Evolutionary conservation across 2,888 invertebrate species (phyloP).

Genomic region (Chaitophorus viminalis): DNA sequence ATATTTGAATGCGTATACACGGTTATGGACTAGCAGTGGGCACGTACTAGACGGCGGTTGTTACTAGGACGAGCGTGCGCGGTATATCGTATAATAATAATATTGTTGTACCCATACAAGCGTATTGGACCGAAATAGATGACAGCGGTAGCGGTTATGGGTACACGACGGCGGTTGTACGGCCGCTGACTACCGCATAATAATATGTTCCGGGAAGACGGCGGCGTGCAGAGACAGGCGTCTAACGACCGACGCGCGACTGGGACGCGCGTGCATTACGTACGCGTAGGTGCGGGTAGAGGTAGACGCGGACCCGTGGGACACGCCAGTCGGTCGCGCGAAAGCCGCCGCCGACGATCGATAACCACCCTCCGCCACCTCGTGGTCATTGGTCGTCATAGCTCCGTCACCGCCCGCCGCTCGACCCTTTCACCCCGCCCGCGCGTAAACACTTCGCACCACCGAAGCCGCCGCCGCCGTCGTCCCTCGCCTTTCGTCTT

Average conservation of each 20-base stretch:
- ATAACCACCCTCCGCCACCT: slow-evolving; percentile 20
- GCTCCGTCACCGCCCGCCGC: not conserved
- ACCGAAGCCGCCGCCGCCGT: too few species aligned
- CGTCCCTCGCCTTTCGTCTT: not conserved
- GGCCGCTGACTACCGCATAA: not conserved
- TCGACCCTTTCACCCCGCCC: not conserved
- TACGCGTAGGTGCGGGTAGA: not conserved
- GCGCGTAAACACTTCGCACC: not conserved
- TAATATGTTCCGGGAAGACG: not conserved
- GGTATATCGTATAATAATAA: too few species aligned
- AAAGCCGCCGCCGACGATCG: not conserved
- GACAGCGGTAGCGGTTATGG: not conserved
- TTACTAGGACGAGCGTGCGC: too few species aligned
- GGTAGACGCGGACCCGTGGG: not conserved
- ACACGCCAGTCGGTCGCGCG: slow-evolving; percentile 19
- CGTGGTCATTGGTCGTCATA: not conserved
- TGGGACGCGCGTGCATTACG: not conserved
- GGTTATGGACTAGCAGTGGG: too few species aligned
- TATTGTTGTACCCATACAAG: too few species aligned
- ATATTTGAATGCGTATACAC: too few species aligned
- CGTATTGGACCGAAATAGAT: not conserved
- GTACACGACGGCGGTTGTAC: not conserved
- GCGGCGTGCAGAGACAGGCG: not conserved
- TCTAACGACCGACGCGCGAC: not conserved
- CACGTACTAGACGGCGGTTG: not conserved